phyloP scores from a whole-genome alignment of 1,140 invertebrate genomes.

The Riptortus pedestris region DNA sequence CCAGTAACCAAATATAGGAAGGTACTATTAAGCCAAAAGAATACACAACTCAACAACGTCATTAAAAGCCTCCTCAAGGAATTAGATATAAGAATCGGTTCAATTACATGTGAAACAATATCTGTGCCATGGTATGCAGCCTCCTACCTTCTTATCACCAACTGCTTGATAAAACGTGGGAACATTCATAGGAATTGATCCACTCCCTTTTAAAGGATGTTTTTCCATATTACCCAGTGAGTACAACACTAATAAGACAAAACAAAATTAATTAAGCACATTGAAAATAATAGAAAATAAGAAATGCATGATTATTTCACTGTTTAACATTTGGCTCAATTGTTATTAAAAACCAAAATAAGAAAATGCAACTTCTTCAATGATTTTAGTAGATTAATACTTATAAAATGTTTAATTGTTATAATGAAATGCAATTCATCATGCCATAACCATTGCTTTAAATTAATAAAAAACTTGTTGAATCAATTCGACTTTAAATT shows the following conservation, averaged over 20 bases:
- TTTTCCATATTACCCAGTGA: conserved; percentile 27
- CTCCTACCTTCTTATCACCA: conserved; percentile 27
- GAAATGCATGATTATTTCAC: background rate
- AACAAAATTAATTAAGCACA: conserved; percentile 2
- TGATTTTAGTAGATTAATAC: too few species aligned
- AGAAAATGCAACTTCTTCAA: too few species aligned
- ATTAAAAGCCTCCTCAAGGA: background rate
- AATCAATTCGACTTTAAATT: too few species aligned
- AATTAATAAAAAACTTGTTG: too few species aligned
- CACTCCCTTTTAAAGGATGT: conserved; percentile 28
- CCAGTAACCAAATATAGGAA: background rate
- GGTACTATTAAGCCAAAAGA: background rate
- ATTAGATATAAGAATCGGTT: background rate
- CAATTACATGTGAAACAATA: background rate
- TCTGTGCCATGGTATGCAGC: background rate
- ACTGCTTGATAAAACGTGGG: conserved; percentile 29
- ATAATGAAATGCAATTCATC: background rate
- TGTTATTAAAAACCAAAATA: background rate
- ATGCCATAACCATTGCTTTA: too few species aligned
- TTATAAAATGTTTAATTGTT: background rate
- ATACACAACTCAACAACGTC: background rate
- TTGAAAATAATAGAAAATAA: background rate
- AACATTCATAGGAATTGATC: conserved; percentile 24
- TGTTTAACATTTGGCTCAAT: background rate
- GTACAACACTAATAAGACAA: conserved; percentile 22